A percentile compares a stretch with the other conserved stretches of the same genome.
Conservation (phyloP, 1,140 invertebrate genomes). For the Trigoniulus corallinus region DNA sequence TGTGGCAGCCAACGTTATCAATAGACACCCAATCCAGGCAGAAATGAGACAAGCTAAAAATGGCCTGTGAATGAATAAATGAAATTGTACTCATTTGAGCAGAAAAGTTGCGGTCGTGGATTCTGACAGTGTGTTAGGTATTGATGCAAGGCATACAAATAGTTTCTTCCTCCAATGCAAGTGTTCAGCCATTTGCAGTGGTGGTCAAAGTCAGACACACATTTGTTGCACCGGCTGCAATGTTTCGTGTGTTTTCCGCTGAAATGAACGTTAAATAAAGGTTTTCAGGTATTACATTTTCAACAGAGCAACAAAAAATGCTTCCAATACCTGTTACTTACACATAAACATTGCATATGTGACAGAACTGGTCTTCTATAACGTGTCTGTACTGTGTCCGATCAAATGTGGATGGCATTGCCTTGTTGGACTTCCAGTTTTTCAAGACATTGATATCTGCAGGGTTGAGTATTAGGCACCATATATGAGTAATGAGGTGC, state of each 20-base stretch:
- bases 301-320: background rate
- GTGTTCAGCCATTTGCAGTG: slow-evolving; percentile 98
- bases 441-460: slow-evolving; percentile 1
- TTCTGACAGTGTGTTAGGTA: too few relatives aligned
- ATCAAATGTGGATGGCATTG: slow-evolving; percentile 40
- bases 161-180: slow-evolving; percentile 82
- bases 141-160: slow-evolving; percentile 26
- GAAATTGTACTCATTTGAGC: background rate
- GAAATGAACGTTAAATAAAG: slow-evolving; percentile 17
- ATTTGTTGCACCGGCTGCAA: slow-evolving; percentile 93
- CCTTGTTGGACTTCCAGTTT: background rate
- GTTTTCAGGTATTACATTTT: too few relatives aligned
- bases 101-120: background rate
- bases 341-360: slow-evolving; percentile 71
- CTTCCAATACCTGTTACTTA: slow-evolving; percentile 18
- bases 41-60: background rate
- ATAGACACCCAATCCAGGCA: background rate
- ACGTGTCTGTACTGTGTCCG: slow-evolving; percentile 71
- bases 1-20: background rate
- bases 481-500: background rate
- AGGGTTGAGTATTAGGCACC: slow-evolving; percentile 2
- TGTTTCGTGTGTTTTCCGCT: slow-evolving; percentile 53
- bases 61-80: background rate
- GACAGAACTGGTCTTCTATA: slow-evolving; percentile 85
- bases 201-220: slow-evolving; percentile 74